phyloP scores from a whole-genome alignment of 2,113 vertebrate genomes.

The Taxidea taxus region DNA sequence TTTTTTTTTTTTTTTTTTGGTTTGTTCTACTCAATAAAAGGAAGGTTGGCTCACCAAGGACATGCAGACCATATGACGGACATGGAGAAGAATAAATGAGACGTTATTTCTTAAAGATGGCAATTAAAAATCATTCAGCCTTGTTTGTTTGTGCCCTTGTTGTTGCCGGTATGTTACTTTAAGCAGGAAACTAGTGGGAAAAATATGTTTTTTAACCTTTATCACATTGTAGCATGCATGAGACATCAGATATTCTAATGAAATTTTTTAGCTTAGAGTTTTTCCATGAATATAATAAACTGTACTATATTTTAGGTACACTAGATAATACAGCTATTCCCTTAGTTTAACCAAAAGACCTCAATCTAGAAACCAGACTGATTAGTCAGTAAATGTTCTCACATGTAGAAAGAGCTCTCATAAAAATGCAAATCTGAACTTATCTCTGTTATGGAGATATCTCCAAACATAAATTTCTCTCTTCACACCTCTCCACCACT shows the following conservation, averaged over 20 bases:
- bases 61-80: background rate
- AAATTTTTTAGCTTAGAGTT: background rate
- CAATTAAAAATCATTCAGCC: background rate
- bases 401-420: background rate
- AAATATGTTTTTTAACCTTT: background rate
- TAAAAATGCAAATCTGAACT: background rate
- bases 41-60: background rate
- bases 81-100: background rate
- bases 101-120: background rate
- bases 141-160: background rate
- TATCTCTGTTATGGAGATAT: background rate
- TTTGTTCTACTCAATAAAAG: background rate
- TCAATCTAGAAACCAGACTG: background rate
- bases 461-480: background rate
- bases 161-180: background rate
- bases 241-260: background rate
- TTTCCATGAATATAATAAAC: background rate
- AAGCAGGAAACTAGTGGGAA: background rate
- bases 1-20: too few species aligned
- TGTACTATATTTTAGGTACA: background rate
- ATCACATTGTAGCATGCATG: background rate
- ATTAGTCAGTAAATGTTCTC: background rate
- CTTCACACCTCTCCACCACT: background rate
- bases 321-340: background rate
- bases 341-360: background rate